Percentiles rank a stretch among this genome's conserved stretches.
phyloP scores from a whole-genome alignment of 2,113 vertebrate genomes.

The Sebastes schlegelii region DNA sequence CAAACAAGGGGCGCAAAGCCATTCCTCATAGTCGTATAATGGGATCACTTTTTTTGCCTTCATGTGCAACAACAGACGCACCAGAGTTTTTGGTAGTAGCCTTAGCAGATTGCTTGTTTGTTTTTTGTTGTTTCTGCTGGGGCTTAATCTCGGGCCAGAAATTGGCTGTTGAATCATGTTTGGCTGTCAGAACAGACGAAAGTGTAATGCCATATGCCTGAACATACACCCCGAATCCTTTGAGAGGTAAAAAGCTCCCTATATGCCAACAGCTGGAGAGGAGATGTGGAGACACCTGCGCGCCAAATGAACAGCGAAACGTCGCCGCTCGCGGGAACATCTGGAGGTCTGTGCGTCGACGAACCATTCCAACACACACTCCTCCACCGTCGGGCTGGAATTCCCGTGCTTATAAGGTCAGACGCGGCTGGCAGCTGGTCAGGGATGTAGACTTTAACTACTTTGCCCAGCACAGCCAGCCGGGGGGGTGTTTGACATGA shows the following conservation, averaged over 20 bases:
- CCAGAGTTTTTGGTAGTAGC: conserved; percentile 66
- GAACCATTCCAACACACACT: conserved; percentile 67
- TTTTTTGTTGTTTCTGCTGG: conserved; percentile 67
- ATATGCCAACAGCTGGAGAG: conserved; percentile 79
- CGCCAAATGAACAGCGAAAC: conserved; percentile 80
- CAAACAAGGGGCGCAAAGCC: conserved; percentile 55
- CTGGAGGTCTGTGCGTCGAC: conserved; percentile 75
- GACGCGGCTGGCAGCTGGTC: conserved; percentile 75
- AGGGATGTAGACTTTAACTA: conserved; percentile 67
- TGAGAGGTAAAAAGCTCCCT: conserved; percentile 71
- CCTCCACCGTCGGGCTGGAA: conserved; percentile 64
- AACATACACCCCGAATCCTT: conserved; percentile 80
- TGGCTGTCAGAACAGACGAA: conserved; percentile 83
- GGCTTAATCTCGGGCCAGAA: conserved; percentile 77
- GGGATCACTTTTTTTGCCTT: conserved; percentile 46
- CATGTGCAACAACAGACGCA: conserved; percentile 49
- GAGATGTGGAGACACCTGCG: conserved; percentile 84
- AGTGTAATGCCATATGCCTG: conserved; percentile 79
- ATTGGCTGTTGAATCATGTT: conserved; percentile 80
- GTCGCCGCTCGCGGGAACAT: conserved; percentile 75
- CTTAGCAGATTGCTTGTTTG: conserved; percentile 75
- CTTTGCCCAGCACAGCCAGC: conserved; percentile 42
- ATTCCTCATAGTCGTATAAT: conserved; percentile 53
- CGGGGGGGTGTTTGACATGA: conserved; percentile 67
- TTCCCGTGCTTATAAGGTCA: conserved; percentile 75